Evolutionary conservation across 2,113 vertebrate species (phyloP).

Genomic region (Sisor rabdophorus): DNA sequence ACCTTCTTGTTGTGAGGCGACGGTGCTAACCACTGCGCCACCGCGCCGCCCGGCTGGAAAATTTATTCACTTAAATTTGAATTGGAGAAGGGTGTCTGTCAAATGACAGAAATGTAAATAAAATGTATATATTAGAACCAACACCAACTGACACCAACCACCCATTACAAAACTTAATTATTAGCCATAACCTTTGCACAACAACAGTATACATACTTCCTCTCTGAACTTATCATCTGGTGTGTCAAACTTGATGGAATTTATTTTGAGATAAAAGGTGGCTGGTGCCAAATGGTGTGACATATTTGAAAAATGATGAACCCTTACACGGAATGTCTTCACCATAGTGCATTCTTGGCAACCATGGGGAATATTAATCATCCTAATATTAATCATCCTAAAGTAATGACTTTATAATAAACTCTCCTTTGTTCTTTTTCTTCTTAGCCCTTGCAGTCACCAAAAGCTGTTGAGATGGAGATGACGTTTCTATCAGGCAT

Average conservation of each 20-base stretch:
- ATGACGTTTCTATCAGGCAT: constrained; percentile 58
- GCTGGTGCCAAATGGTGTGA: not conserved
- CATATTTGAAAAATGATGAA: not conserved
- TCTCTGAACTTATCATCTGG: not conserved
- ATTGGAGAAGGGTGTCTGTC: too few relatives aligned
- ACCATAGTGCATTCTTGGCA: not conserved
- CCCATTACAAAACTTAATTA: not conserved
- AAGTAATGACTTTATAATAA: constrained; percentile 42
- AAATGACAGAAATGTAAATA: too few relatives aligned
- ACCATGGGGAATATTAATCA: constrained; percentile 26
- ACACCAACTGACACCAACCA: not conserved
- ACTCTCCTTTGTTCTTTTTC: constrained; percentile 20
- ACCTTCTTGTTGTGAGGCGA: too few relatives aligned
- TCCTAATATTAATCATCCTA: constrained; percentile 34
- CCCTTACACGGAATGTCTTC: not conserved
- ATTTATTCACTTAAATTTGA: too few relatives aligned
- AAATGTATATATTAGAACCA: too few relatives aligned
- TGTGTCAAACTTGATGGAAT: not conserved
- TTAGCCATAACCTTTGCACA: not conserved
- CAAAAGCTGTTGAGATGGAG: constrained; percentile 53
- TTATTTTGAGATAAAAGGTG: not conserved
- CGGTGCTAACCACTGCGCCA: too few relatives aligned
- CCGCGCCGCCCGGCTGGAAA: too few relatives aligned
- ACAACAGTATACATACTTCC: not conserved
- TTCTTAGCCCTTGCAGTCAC: constrained; percentile 25